Conservation (phyloP, 64 coral and sea anemone species). For the Acropora tenuis region DNA sequence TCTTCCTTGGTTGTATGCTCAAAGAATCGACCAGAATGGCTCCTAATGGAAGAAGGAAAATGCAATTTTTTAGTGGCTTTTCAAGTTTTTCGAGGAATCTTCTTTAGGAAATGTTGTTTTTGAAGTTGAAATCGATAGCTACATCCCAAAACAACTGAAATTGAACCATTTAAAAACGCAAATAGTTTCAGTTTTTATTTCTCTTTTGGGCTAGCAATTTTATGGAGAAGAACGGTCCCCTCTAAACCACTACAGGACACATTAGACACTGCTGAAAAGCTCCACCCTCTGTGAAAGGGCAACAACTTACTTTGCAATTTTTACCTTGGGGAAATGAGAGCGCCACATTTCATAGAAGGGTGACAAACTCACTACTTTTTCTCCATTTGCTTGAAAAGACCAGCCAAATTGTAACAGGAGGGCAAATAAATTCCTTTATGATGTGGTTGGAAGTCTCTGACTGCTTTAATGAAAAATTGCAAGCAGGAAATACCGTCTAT, state of each 20-base stretch:
- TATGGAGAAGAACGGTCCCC: no score
- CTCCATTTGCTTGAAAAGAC: conserved; percentile 3
- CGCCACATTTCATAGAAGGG: conserved; percentile 45
- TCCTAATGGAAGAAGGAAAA: no score
- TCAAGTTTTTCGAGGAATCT: no score
- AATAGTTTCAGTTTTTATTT: neutral
- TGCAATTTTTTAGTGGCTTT: no score
- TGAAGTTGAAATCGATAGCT: no score
- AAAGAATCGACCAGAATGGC: no score
- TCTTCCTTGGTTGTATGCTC: no score
- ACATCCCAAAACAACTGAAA: no score
- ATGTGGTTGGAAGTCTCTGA: conserved; percentile 23
- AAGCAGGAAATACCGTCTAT: conserved; percentile 36
- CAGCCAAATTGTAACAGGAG: neutral
- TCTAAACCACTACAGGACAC: neutral
- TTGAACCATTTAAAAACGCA: no score
- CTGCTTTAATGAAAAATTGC: conserved; percentile 25
- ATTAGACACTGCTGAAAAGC: neutral
- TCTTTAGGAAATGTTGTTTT: no score
- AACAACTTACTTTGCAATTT: conserved; percentile 30
- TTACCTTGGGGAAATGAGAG: conserved; percentile 9
- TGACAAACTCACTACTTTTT: conserved; percentile 24
- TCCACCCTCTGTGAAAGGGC: neutral
- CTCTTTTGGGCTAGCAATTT: no score
- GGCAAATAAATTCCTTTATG: conserved; percentile 37